These are phyloP conservation scores for Saccostrea cuccullata DNA, from an alignment of 1,140 invertebrate species.

Conservation along the genomic window DNA sequence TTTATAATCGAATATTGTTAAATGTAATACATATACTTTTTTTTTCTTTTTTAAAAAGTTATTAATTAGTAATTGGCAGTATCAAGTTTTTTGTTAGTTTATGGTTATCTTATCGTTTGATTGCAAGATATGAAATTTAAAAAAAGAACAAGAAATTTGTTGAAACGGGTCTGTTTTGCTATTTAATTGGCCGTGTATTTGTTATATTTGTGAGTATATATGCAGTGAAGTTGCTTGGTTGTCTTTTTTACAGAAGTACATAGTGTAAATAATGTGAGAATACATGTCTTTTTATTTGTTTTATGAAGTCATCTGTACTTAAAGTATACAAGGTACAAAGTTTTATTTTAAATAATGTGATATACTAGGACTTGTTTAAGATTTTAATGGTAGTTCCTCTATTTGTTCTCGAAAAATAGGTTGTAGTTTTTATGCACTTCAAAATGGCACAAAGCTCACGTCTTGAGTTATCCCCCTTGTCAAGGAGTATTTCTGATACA, in stretches of 20 bases:
- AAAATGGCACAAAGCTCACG: background rate
- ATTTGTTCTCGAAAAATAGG: background rate
- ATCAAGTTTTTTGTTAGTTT: background rate
- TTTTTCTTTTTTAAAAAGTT: too few species aligned
- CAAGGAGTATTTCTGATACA: background rate
- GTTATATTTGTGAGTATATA: conserved; percentile 12
- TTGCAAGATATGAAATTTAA: background rate
- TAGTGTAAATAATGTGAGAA: background rate
- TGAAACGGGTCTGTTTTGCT: conserved; percentile 25
- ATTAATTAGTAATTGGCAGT: background rate
- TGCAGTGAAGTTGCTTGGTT: background rate
- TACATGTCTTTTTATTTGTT: background rate
- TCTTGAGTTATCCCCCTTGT: background rate
- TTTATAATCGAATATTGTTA: too few species aligned
- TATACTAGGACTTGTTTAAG: background rate
- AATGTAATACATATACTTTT: too few species aligned
- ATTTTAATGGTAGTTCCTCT: background rate
- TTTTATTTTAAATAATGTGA: conserved; percentile 13
- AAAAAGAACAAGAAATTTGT: background rate
- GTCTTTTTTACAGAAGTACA: background rate
- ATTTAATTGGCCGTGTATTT: conserved; percentile 1
- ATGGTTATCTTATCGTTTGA: background rate
- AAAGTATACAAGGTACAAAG: background rate
- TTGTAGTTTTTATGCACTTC: background rate
- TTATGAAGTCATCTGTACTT: conserved; percentile 31